Evolutionary conservation across 2,797 vertebrate genomes (phyloP), one percentile per base, ranked within the genome.

Genomic region (Falco cherrug): DNA sequence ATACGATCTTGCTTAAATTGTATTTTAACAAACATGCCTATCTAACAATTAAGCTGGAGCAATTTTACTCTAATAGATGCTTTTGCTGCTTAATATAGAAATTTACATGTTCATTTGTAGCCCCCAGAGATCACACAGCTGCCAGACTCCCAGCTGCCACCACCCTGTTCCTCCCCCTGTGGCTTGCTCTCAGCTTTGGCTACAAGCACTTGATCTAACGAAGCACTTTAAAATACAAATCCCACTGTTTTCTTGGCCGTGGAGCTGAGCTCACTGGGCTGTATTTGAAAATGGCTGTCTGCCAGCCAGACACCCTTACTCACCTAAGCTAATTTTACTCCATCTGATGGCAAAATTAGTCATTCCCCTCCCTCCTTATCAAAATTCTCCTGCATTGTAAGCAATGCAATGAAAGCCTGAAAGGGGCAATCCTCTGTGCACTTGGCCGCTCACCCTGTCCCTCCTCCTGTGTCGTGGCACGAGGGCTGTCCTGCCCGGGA

Each of bases 21-120:
- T 97, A 90, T 96, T 97, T 96, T 97, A 97, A 97, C 96, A 95
- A 98, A 97, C 97, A 97, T 91, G 89, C 87, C 96, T 95, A 94
- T 97, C 97, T 97, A 92, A 87, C 95, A 96, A 96, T 95, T 97
- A 95, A 97, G 90, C 75, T 94, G 84, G 93, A 97, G 93, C 84
- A 82, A 92, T 97, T 97, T 97, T 96, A 91, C 87, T 92, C 94
- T 97, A 93, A 96, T 97, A 93, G 95, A 80, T 79, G 94, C 85
- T 94, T 96, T 93, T 96, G 89, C 91, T 97, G 92, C 90, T 97
- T 98, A 97, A 97, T 97, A 93, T 94, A 97, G 92, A 98, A 97
- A 97, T 95, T 65, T 89, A 84, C 61, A 83, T 85, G 93, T 98
- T 96, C 94, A 96, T 96, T 69, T 93, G 92, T 93, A 95, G 82